These are phyloP conservation scores for Pelobates cultripes DNA, from an alignment of 2,797 vertebrate species.

Conservation along the genomic window DNA sequence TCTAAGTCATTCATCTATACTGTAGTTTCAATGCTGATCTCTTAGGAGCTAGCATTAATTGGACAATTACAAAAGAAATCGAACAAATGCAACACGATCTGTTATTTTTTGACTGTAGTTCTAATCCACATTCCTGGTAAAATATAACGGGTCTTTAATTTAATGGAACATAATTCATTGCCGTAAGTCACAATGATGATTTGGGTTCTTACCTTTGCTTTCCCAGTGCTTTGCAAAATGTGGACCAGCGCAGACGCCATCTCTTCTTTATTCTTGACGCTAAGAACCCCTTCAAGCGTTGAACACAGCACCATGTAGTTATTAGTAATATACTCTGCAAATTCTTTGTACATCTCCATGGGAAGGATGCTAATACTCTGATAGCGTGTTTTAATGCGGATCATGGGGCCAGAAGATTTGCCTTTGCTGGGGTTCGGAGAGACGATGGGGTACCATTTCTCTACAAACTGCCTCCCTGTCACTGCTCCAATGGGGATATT, in stretches of 20 bases:
- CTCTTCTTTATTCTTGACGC: constrained; percentile 98
- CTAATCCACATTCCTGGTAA: too few species aligned
- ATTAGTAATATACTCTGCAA: constrained; percentile 97
- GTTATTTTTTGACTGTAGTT: too few species aligned
- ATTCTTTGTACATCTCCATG: constrained; percentile 99
- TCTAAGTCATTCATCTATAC: too few species aligned
- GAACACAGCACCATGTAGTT: constrained; percentile 96
- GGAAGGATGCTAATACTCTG: constrained; percentile 97
- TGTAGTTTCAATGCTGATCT: too few species aligned
- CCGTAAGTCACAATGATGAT: too few species aligned
- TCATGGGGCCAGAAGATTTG: constrained; percentile 90
- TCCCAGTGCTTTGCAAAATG: constrained; percentile 97
- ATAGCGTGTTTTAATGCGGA: constrained; percentile 94
- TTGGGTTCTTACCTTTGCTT: constrained; percentile 88
- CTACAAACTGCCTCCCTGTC: constrained; percentile 90
- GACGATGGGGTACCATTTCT: constrained; percentile 95
- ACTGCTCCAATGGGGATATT: constrained; percentile 85
- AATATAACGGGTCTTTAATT: too few species aligned
- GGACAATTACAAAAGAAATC: too few species aligned
- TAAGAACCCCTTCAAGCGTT: constrained; percentile 91
- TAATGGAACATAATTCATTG: too few species aligned
- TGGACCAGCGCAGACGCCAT: constrained; percentile 95
- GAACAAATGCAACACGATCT: too few species aligned
- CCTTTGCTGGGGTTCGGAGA: constrained; percentile 90
- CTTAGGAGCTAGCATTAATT: too few species aligned